A percentile compares a stretch with the other conserved stretches of the same genome.
These are phyloP conservation scores for Protonibea diacanthus DNA, from an alignment of 2,797 vertebrate genomes.

Conservation along the genomic window DNA sequence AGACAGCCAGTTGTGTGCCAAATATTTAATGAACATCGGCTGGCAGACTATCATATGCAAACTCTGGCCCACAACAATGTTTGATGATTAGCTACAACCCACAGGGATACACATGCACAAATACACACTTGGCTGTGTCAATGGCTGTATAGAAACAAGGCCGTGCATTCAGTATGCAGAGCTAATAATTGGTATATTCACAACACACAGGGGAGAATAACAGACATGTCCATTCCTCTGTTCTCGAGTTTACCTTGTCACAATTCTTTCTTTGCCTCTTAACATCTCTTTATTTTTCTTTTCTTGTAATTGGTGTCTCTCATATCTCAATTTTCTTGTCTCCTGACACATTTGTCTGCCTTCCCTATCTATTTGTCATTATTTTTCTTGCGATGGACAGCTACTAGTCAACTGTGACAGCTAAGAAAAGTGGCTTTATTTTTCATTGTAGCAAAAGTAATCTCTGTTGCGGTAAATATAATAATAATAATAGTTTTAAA, in stretches of 20 bases:
- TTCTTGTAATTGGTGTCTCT: slow-evolving; percentile 14
- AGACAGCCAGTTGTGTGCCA: slow-evolving; percentile 72
- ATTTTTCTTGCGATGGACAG: slow-evolving; percentile 54
- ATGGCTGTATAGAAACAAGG: slow-evolving; percentile 53
- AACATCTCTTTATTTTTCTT: slow-evolving; percentile 24
- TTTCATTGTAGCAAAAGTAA: slow-evolving; percentile 38
- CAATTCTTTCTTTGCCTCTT: slow-evolving; percentile 12
- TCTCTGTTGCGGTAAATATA: slow-evolving; percentile 34
- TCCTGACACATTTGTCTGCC: slow-evolving; percentile 32
- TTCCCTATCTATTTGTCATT: slow-evolving; percentile 39
- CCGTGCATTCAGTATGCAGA: slow-evolving; percentile 36
- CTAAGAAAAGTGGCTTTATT: slow-evolving; percentile 61
- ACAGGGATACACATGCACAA: slow-evolving; percentile 62
- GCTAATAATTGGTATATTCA: slow-evolving; percentile 50
- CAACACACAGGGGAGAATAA: slow-evolving; percentile 35
- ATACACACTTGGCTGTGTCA: slow-evolving; percentile 61
- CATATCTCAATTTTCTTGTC: neutral
- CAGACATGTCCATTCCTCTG: slow-evolving; percentile 32
- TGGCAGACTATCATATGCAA: slow-evolving; percentile 76
- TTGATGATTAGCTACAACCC: slow-evolving; percentile 79
- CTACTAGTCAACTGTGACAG: slow-evolving; percentile 63
- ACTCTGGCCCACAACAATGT: slow-evolving; percentile 76
- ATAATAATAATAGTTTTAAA: too few species aligned
- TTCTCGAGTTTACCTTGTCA: slow-evolving; percentile 5
- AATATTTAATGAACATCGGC: slow-evolving; percentile 81